Evolutionary conservation across 2,113 vertebrate species (phyloP).

Genomic region (Pseudonaja textilis): DNA sequence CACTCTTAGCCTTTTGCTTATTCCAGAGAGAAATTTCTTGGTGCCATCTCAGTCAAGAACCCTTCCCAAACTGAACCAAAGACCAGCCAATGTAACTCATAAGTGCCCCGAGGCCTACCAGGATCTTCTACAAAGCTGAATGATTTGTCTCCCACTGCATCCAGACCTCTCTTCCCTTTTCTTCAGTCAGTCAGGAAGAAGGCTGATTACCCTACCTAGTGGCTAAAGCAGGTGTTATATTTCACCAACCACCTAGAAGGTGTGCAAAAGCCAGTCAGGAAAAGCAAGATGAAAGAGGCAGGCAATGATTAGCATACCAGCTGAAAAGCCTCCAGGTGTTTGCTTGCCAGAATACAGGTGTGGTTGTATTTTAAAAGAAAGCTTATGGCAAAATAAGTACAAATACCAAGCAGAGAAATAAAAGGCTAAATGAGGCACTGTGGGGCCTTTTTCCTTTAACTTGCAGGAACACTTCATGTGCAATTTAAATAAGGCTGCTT

Average conservation of each 20-base stretch:
- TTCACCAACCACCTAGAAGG: not conserved
- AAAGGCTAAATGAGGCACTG: slow-evolving; percentile 34
- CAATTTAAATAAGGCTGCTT: slow-evolving; percentile 60
- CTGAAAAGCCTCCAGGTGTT: slow-evolving; percentile 11
- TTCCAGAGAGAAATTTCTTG: not conserved
- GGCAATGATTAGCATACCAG: slow-evolving; percentile 16
- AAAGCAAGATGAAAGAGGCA: slow-evolving; percentile 24
- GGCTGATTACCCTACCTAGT: not conserved
- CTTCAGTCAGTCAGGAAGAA: not conserved
- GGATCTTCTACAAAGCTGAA: not conserved
- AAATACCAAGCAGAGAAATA: slow-evolving; percentile 29
- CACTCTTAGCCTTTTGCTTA: not conserved
- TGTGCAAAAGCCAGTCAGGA: not conserved
- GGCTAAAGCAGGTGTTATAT: not conserved
- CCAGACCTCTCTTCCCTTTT: not conserved
- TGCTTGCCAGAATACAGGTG: slow-evolving; percentile 34
- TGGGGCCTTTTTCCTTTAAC: slow-evolving; percentile 43
- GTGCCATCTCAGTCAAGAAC: not conserved
- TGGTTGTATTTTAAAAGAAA: slow-evolving; percentile 42
- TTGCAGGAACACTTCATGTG: slow-evolving; percentile 37
- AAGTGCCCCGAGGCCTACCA: not conserved
- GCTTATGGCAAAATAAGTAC: slow-evolving; percentile 24
- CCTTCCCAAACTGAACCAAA: not conserved
- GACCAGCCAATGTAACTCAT: not conserved
- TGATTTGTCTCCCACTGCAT: not conserved